These are phyloP conservation scores for Drosophila tsacasi DNA, from an alignment of 1,140 invertebrate genomes.

Conservation along the genomic window DNA sequence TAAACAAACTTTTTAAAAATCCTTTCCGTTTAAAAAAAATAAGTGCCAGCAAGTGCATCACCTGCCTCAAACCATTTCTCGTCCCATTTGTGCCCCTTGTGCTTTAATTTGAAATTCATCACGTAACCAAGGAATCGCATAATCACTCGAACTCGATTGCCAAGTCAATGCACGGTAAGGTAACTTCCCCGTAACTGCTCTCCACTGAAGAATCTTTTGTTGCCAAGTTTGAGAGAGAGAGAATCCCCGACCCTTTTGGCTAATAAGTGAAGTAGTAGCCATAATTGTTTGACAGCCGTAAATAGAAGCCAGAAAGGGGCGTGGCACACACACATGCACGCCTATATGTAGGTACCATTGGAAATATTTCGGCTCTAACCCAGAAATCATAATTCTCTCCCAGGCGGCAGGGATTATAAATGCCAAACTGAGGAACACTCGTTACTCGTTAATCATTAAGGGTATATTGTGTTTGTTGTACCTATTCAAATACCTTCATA, in stretches of 20 bases:
- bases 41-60: not conserved
- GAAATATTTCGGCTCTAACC: constrained; percentile 22
- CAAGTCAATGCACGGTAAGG: constrained; percentile 20
- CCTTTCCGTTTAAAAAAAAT: not conserved
- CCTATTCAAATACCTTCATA: not conserved
- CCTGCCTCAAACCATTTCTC: not conserved
- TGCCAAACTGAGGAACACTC: constrained; percentile 6
- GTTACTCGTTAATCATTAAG: not conserved
- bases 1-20: not conserved
- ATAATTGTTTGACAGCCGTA: constrained; percentile 43
- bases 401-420: constrained; percentile 5
- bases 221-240: constrained; percentile 1
- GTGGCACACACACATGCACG: constrained; percentile 9
- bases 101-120: constrained; percentile 19
- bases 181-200: constrained; percentile 14
- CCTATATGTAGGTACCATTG: not conserved
- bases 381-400: constrained; percentile 36
- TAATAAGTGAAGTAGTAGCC: constrained; percentile 42
- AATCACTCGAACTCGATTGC: constrained; percentile 29
- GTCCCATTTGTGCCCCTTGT: not conserved
- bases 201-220: constrained; percentile 21
- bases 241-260: constrained; percentile 14
- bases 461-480: not conserved
- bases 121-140: constrained; percentile 26
- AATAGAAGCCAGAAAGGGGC: constrained; percentile 14